A percentile compares a stretch with the other conserved stretches of the same genome.
phyloP scores from a whole-genome alignment of 2,113 vertebrate genomes.

The Nannospalax galili region DNA sequence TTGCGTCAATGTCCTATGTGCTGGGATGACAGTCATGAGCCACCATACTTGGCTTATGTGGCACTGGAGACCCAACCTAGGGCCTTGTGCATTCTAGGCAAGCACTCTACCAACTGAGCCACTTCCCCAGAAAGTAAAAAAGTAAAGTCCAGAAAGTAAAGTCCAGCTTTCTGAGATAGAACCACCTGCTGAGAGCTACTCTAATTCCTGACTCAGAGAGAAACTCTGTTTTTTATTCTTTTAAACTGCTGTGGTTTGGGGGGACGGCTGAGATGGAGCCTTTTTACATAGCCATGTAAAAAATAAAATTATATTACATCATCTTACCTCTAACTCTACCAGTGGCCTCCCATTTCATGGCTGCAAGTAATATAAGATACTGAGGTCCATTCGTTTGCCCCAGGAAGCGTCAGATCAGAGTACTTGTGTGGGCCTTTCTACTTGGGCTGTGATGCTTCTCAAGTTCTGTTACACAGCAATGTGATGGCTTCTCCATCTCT shows the following conservation, averaged over 20 bases:
- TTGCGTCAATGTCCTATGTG: background rate
- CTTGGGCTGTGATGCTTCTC: background rate
- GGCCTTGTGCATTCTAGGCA: background rate
- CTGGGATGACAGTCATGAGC: background rate
- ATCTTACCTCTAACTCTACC: background rate
- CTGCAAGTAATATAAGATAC: background rate
- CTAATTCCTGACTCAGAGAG: background rate
- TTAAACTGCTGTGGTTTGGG: background rate
- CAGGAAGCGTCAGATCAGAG: background rate
- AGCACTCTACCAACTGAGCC: background rate
- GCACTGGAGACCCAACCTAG: background rate
- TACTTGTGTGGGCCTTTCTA: background rate
- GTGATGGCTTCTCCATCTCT: fast-evolving
- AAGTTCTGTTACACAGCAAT: fast-evolving
- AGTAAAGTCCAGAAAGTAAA: too few species aligned
- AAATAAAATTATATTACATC: background rate
- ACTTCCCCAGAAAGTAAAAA: too few species aligned
- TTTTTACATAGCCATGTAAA: background rate
- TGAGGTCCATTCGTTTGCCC: background rate
- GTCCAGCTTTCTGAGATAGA: too few species aligned
- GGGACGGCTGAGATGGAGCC: background rate
- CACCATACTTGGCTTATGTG: too few species aligned
- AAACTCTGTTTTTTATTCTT: background rate
- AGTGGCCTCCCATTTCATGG: background rate
- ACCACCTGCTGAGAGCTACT: too few species aligned